Evolutionary conservation across 92 coral and sea anemone genomes (phyloP), one percentile per base, ranked within the genome.

Genomic region (Micromussa lordhowensis): DNA sequence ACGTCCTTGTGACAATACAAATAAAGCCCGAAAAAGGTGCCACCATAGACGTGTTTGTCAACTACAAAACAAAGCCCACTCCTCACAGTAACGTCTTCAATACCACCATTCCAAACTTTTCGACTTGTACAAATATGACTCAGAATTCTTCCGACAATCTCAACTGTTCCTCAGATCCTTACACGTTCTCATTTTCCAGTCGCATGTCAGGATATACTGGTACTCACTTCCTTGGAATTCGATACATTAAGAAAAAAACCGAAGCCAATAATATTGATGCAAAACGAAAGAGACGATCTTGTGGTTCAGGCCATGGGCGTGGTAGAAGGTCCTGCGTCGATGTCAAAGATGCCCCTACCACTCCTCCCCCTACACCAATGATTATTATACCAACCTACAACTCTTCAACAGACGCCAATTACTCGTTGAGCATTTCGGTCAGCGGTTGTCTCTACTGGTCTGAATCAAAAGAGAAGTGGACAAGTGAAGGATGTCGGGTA

Each of bases 401-500:
- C 85, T 87, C 85, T 21, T 79, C 86, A 15, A 92, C 95, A 16
- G 98, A 95, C 73, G 90, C 92, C 17, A 95, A 95, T 71, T 95
- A 95, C 72, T 90, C 96, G 30, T 87, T 95, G 95, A 79, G 91
- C 29, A 93, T 95, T 13, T 91, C 95, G 66, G 96, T 95, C 58
- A 86, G 93, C 34, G 91, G 94, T 19, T 95, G 98, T 44, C 82
- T 95, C 73, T 95, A 95, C 82, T 95, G 98, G 98, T 95, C 98
- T 22, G 93, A 93, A 76, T 66, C 90, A n/a, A 61, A 91, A 77
- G 92, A 95, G 40, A 95, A 92, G 69, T 95, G 98, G 98, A 95
- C 98, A 19, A 88, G 96, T 15, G 95, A 93, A 78, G 98, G 98
- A 29, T 95, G 98, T 70, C 83, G 87, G 96, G 98, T 95, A 91